Evolutionary conservation across 2,797 vertebrate species (phyloP).

Genomic region (Poecilia picta): DNA sequence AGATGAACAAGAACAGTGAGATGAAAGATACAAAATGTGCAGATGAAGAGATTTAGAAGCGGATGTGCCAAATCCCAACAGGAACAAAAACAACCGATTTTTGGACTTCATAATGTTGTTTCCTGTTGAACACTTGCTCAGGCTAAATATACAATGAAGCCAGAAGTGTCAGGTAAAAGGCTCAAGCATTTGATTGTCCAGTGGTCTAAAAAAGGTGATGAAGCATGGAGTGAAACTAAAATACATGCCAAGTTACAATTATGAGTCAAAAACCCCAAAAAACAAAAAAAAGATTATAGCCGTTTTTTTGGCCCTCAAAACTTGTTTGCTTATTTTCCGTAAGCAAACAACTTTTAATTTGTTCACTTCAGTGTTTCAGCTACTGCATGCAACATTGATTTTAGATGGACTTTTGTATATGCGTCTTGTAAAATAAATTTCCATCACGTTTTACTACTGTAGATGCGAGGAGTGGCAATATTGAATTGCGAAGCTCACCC

Average conservation of each 20-base stretch:
- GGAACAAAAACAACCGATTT: neutral
- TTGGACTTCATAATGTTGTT: neutral
- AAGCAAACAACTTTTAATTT: too few relatives aligned
- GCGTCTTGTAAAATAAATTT: too few relatives aligned
- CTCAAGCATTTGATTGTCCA: neutral
- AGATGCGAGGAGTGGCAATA: too few relatives aligned
- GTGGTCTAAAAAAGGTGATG: neutral
- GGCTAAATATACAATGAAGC: neutral
- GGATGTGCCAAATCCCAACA: neutral
- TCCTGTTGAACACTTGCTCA: neutral
- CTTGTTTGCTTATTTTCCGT: too few relatives aligned
- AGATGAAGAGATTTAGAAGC: constrained; percentile 5
- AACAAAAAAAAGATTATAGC: too few relatives aligned
- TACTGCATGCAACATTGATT: too few relatives aligned
- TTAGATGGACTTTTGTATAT: too few relatives aligned
- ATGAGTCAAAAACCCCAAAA: neutral
- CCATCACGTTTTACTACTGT: too few relatives aligned
- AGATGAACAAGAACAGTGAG: neutral
- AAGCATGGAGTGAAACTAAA: neutral
- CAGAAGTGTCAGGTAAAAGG: neutral
- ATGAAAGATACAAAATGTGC: neutral
- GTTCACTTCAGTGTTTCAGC: too few relatives aligned
- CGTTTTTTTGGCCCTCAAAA: too few relatives aligned
- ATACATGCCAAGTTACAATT: neutral
- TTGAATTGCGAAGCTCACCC: too few relatives aligned